phyloP scores from a whole-genome alignment of 2,113 vertebrate genomes.

The Scytalopus superciliaris region DNA sequence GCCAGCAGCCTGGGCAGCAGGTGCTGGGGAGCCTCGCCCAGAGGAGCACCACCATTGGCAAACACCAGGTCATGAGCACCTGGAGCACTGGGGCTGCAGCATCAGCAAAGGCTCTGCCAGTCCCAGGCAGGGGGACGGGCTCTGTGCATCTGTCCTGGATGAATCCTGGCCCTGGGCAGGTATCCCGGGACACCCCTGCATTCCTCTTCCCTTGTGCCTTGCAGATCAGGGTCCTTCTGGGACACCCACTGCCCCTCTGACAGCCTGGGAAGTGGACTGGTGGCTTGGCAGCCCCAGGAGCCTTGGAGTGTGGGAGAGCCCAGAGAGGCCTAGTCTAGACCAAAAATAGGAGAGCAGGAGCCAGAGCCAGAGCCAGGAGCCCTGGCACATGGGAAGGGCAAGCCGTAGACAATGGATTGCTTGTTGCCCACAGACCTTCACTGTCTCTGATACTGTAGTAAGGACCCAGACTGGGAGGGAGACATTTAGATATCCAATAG shows the following conservation, averaged over 20 bases:
- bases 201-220: not conserved
- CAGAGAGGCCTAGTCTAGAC: not conserved
- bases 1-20: not conserved
- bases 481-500: rapidly evolving
- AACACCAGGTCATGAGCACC: not conserved
- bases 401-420: not conserved
- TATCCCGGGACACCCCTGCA: not conserved
- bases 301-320: not conserved
- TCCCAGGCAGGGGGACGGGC: rapidly evolving
- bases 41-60: not conserved
- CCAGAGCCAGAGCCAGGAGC: not conserved
- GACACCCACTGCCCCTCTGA: not conserved
- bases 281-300: not conserved
- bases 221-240: not conserved
- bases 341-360: not conserved
- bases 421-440: not conserved
- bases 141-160: not conserved
- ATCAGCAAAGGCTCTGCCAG: not conserved
- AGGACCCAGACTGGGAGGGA: not conserved
- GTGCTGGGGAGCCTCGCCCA: not conserved
- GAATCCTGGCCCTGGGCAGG: not conserved
- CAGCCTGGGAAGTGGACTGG: not conserved
- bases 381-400: rapidly evolving
- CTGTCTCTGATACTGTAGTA: not conserved
- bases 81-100: rapidly evolving